These are phyloP conservation scores for Crotalus horridus DNA, from an alignment of 2,113 vertebrate species.

Conservation along the genomic window DNA sequence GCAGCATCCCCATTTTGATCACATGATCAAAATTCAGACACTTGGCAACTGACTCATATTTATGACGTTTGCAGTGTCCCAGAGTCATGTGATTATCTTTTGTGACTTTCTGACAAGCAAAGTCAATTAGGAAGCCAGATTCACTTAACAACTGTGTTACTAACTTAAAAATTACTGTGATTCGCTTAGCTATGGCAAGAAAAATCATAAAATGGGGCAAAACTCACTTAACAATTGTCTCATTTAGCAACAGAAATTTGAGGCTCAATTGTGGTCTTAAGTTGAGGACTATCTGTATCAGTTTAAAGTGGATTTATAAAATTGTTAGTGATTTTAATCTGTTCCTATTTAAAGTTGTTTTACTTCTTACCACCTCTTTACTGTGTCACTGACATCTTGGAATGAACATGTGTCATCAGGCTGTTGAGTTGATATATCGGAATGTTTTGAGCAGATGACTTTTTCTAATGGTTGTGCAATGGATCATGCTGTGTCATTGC, in stretches of 20 bases:
- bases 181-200: not conserved
- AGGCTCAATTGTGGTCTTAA: not conserved
- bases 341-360: not conserved
- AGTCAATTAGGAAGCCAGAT: not conserved
- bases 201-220: not conserved
- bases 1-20: not conserved
- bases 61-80: not conserved
- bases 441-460: not conserved
- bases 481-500: not conserved
- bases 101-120: not conserved
- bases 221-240: not conserved
- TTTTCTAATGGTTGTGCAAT: not conserved
- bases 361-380: not conserved
- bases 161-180: not conserved
- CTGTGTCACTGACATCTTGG: not conserved
- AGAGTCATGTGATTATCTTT: not conserved
- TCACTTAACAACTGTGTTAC: not conserved
- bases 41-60: not conserved
- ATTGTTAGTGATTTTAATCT: not conserved
- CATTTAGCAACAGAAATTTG: not conserved
- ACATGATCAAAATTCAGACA: not conserved
- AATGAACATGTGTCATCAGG: not conserved
- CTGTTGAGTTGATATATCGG: not conserved
- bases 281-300: not conserved
- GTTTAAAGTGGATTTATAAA: not conserved